Base-by-base conservation (phyloP, 1,140 invertebrate genomes). In the Hestina assimilis region DNA sequence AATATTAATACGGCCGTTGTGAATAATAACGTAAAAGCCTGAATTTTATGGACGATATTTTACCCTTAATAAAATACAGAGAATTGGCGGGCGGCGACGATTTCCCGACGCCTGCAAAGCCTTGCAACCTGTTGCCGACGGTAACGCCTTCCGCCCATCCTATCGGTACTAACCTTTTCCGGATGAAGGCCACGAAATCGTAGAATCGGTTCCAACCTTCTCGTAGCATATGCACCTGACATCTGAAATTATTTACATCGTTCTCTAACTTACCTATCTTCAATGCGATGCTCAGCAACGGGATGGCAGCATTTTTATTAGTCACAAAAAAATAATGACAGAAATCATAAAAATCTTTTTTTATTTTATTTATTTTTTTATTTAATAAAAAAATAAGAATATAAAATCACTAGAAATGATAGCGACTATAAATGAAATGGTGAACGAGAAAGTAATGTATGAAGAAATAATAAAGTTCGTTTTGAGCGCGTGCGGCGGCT, bases 91-190 rank as follows among this genome's bases (percentile, higher is more conserved):
- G 72, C 67, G 79, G 63, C 42, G 54, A 62, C 57, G 50, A 53
- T 51, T 68, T 58, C 51, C 66, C 46, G 60, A 53, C 69, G 66
- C 69, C 72, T 68, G 78, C 40, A 59, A 60, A 60, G 59, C 66
- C 69, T 66, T 63, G 61, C 84, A 82, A 88, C 84, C 84, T 88
- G 84, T 88, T 88, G 84, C 84, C 79, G 79, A 42, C 80, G 83
- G 83, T 57, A 78, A 70, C 84, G 84, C 84, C 84, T 88, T 84
- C 78, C 84, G 84, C 84, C 84, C 84, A 80, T 85, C 70, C 58
- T 53, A 55, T 80, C 68, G 55, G 47, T 54, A 62, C 70, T 38
- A 56, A 56, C 40, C 51, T 66, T 68, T 72, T 72, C 65, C 62
- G 57, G 48, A 43, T 41, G 42, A 14, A 50, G 47, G 52, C 23